Base-by-base conservation (phyloP, 2,113 vertebrate species). In the Pedetes capensis region DNA sequence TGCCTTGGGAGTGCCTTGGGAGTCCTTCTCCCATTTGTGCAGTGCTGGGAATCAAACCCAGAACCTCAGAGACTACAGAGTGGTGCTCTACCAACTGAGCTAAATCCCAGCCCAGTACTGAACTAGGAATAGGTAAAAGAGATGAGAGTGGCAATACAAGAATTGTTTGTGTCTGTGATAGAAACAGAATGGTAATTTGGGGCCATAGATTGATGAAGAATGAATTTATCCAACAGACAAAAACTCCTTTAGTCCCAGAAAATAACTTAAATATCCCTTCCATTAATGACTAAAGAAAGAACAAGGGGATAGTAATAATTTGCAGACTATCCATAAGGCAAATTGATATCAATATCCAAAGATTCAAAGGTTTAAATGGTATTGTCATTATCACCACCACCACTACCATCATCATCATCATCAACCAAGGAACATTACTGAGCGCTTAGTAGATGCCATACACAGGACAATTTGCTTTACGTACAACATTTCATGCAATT, bases 361-460 rank as follows among this genome's bases (percentile, higher is more conserved):
- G 18, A 44, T 5, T 75, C 44, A 75, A 53, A 78, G 8, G 9
- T 42, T n/a, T 5, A 57, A 25, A 53, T 63, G 39, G 63, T 39
- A 55, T 13, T 22, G 20, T 47, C 39, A 13, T 51, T 9, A 29
- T 5, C 37, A 51, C 42, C 3, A 10, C 32, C 10, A 68, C 55
- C 18, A 22, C 25, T 7, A 13, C 5, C 32, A 34, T 4, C 27
- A 13, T 2, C 34, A 51, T 22, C 2, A 5, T 2, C 6, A 66
- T 34, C 49, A 59, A 37, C 57, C 6, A 71, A 27, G 5, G 27
- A 44, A 34, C 23, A 59, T 49, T 84, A 34, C 0, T 39, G 66
- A 86, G 6, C 12, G 13, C 25, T 47, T 85, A 74, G 8, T 44
- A 23, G 71, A 49, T 71, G 22, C 61, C 27, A 23, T 47, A 17